Percentiles rank a stretch among this genome's conserved stretches.
Evolutionary conservation across 2,797 vertebrate species (phyloP).

Genomic region (Prionace glauca): DNA sequence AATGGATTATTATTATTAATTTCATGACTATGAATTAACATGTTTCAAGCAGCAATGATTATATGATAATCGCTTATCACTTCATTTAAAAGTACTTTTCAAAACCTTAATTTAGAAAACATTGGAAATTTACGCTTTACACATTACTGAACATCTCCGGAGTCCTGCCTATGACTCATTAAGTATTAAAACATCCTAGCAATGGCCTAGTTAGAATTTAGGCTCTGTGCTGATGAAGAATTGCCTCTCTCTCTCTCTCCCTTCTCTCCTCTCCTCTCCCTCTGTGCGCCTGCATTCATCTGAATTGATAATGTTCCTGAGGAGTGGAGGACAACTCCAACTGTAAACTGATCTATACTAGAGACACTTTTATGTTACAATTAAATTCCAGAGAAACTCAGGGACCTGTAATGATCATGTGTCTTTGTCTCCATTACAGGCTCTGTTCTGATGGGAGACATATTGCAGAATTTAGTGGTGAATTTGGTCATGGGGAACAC

Average conservation of each 20-base stretch:
- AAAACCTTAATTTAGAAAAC: slow-evolving; percentile 13
- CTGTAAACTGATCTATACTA: slow-evolving; percentile 32
- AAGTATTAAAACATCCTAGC: slow-evolving; percentile 41
- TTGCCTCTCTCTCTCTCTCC: slow-evolving; percentile 41
- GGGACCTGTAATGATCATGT: background rate
- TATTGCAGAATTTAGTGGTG: too few species aligned
- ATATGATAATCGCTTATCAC: slow-evolving; percentile 12
- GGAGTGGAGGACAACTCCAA: slow-evolving; percentile 39
- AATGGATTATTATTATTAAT: slow-evolving; percentile 26
- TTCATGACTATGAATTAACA: background rate
- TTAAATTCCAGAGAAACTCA: background rate
- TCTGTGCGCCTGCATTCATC: slow-evolving; percentile 44
- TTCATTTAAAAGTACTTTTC: slow-evolving; percentile 20
- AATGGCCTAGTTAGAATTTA: slow-evolving; percentile 44
- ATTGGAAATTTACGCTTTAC: slow-evolving; percentile 1
- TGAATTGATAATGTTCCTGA: slow-evolving; percentile 40
- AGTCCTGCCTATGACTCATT: background rate
- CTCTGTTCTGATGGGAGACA: background rate
- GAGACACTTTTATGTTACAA: background rate
- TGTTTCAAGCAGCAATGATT: slow-evolving; percentile 2
- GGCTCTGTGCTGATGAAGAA: slow-evolving; percentile 45
- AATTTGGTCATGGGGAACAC: too few species aligned
- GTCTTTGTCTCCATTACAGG: background rate
- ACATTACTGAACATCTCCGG: background rate
- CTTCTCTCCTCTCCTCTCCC: background rate